phyloP scores from a whole-genome alignment of 2,888 invertebrate species.

The Platerodrilus igneus region DNA sequence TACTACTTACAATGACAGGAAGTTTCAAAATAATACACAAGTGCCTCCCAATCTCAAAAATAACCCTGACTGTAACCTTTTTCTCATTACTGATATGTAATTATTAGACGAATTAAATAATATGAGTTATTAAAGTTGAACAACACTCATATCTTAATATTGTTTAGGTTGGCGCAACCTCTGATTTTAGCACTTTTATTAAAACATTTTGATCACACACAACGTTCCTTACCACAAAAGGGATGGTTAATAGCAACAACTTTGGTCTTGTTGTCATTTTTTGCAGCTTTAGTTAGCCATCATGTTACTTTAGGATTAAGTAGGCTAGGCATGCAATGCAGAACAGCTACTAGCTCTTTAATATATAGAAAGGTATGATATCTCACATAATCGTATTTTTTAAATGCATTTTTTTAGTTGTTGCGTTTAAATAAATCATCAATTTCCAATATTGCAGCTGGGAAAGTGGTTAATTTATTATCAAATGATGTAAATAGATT shows the following conservation, averaged over 20 bases:
- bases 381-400: not conserved
- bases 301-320: constrained; percentile 55
- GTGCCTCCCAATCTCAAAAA: too few species aligned
- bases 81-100: too few species aligned
- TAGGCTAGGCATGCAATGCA: constrained; percentile 70
- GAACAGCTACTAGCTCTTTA: constrained; percentile 75
- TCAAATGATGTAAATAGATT: constrained; percentile 83
- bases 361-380: constrained; percentile 82
- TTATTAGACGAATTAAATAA: too few species aligned
- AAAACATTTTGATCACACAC: constrained; percentile 56
- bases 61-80: too few species aligned
- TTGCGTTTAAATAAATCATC: constrained; percentile 63
- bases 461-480: constrained; percentile 77
- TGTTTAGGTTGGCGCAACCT: constrained; percentile 60
- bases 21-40: too few species aligned
- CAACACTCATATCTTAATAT: too few species aligned
- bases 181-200: constrained; percentile 59
- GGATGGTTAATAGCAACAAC: constrained; percentile 65
- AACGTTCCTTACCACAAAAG: constrained; percentile 49
- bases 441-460: constrained; percentile 75
- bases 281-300: constrained; percentile 61
- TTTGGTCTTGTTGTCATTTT: constrained; percentile 56
- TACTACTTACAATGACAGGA: too few species aligned
- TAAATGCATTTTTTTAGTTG: constrained; percentile 46
- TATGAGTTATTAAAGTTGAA: too few species aligned